Evolutionary conservation across 2,888 invertebrate species (phyloP).

Genomic region (Cactoblastis cactorum): DNA sequence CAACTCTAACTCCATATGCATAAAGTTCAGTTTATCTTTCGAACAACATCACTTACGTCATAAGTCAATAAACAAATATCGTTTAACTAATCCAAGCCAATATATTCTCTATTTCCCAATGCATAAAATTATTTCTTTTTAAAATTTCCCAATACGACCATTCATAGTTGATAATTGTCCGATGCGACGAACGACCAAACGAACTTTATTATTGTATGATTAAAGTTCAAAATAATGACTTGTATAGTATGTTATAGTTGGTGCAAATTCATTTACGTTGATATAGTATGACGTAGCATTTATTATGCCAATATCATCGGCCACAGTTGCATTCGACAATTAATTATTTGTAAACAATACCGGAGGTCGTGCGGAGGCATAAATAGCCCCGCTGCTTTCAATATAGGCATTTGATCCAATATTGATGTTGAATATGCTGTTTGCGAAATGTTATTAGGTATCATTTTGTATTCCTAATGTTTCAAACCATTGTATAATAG

Average conservation of each 20-base stretch:
- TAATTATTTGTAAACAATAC: constrained; percentile 77
- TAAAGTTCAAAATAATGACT: constrained; percentile 33
- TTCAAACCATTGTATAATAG: not conserved
- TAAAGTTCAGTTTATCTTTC: constrained; percentile 22
- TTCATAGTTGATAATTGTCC: constrained; percentile 39
- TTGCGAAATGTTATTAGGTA: constrained; percentile 11
- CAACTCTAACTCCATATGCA: constrained; percentile 12
- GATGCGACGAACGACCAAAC: constrained; percentile 26
- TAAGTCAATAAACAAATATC: constrained; percentile 33
- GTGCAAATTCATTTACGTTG: constrained; percentile 48
- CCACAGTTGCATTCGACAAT: constrained; percentile 71
- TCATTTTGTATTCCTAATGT: constrained; percentile 11
- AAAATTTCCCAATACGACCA: constrained; percentile 58
- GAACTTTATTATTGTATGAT: constrained; percentile 20
- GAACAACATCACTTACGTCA: constrained; percentile 21
- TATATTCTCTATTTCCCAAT: constrained; percentile 72
- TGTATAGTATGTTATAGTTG: constrained; percentile 17
- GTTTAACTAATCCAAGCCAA: constrained; percentile 74
- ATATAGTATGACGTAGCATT: constrained; percentile 62
- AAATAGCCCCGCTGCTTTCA: constrained; percentile 42
- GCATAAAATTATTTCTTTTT: constrained; percentile 72
- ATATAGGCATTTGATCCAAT: constrained; percentile 35
- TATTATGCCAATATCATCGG: constrained; percentile 70
- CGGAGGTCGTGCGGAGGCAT: constrained; percentile 53
- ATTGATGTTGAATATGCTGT: constrained; percentile 37